These are phyloP conservation scores for Galerucella pusilla DNA, from an alignment of 2,888 invertebrate genomes.

Conservation along the genomic window DNA sequence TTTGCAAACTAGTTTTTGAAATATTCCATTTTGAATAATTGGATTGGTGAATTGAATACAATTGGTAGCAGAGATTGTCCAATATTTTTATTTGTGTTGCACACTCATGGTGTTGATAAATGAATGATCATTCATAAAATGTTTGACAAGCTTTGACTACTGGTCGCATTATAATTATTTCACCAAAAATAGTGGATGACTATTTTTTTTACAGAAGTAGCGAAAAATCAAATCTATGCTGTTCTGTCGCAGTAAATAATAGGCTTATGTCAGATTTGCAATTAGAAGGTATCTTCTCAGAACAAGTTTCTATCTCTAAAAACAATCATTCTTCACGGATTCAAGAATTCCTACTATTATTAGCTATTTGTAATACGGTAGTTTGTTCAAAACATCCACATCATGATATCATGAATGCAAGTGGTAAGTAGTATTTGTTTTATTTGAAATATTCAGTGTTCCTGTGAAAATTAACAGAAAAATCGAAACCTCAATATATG, in stretches of 20 bases:
- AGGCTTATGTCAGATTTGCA: conserved; percentile 68
- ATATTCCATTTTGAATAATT: no score
- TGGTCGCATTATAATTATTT: neutral
- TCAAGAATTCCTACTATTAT: conserved; percentile 88
- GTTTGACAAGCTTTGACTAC: no score
- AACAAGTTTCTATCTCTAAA: conserved; percentile 53
- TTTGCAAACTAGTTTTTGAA: no score
- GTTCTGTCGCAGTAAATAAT: conserved; percentile 65
- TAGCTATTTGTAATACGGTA: conserved; percentile 97
- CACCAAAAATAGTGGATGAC: neutral
- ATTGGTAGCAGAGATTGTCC: no score
- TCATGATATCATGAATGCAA: conserved; percentile 78
- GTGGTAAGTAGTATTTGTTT: conserved; percentile 63
- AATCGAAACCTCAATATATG: no score
- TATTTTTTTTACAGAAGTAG: conserved; percentile 14
- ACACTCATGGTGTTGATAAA: no score
- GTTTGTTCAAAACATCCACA: conserved; percentile 90
- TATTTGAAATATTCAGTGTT: neutral
- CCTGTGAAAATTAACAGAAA: no score
- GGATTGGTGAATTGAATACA: no score
- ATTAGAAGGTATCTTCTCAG: conserved; percentile 53
- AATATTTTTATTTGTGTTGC: no score
- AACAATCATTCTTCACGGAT: conserved; percentile 76
- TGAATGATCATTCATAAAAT: no score
- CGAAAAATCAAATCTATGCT: conserved; percentile 57